Evolutionary conservation across 2,888 invertebrate genomes (phyloP).

Genomic region (Metallyticus violacea): DNA sequence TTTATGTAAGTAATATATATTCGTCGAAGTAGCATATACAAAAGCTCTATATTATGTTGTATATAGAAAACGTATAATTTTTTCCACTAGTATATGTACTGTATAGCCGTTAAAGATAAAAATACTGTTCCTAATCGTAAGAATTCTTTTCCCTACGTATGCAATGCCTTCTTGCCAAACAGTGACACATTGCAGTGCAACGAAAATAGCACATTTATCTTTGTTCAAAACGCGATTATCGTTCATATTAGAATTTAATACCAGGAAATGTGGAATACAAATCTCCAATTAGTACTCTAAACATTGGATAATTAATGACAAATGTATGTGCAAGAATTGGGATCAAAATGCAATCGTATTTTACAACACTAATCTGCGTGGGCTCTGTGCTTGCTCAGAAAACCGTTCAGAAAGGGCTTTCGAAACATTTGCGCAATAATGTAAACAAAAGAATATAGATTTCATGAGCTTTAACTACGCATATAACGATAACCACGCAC

Average conservation of each 20-base stretch:
- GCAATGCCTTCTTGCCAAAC: too few relatives aligned
- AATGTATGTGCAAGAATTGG: not conserved
- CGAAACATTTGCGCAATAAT: not conserved
- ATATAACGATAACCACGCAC: too few relatives aligned
- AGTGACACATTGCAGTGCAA: too few relatives aligned
- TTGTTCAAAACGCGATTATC: not conserved
- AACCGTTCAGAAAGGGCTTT: not conserved
- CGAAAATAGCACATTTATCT: not conserved
- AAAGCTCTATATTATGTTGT: too few relatives aligned
- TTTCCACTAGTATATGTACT: too few relatives aligned
- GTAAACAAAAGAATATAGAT: not conserved
- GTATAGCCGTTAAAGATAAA: too few relatives aligned
- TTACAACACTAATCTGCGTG: not conserved
- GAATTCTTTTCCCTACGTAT: too few relatives aligned
- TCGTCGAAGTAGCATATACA: too few relatives aligned
- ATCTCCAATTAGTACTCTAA: not conserved
- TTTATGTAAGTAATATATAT: too few relatives aligned
- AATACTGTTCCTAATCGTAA: too few relatives aligned
- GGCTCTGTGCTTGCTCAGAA: not conserved
- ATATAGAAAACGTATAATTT: too few relatives aligned
- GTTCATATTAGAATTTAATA: not conserved
- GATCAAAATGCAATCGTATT: not conserved
- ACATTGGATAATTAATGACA: not conserved
- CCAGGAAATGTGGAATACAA: not conserved
- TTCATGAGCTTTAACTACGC: not conserved